Evolutionary conservation across 2,113 vertebrate genomes (phyloP).

Genomic region (Lepisosteus oculatus): DNA sequence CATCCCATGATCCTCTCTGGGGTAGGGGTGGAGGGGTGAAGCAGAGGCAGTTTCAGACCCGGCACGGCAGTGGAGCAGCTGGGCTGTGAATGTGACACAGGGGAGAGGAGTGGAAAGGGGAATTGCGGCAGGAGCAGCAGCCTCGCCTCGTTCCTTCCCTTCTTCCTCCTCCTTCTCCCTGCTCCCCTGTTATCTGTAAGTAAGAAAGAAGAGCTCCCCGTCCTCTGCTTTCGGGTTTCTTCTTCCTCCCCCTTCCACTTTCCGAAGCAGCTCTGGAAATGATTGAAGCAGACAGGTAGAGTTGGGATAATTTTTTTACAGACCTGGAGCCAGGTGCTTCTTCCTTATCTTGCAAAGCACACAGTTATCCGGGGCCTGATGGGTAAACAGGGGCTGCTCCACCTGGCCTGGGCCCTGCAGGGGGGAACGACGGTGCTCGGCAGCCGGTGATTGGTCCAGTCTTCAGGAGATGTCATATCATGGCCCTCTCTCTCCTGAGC

Average conservation of each 20-base stretch:
- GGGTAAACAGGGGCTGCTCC: neutral
- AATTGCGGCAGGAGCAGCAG: no score
- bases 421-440: constrained; percentile 38
- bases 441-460: constrained; percentile 42
- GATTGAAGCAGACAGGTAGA: no score
- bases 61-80: no score
- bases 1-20: constrained; percentile 89
- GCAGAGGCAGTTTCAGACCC: no score
- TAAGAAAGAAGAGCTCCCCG: no score
- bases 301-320: no score
- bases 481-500: constrained; percentile 39
- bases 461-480: constrained; percentile 54
- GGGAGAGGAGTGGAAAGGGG: neutral
- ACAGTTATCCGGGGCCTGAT: neutral
- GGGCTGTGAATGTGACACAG: neutral
- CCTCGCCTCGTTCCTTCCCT: no score
- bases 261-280: no score
- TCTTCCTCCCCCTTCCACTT: no score
- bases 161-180: no score
- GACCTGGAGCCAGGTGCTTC: neutral
- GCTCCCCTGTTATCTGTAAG: no score
- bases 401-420: constrained; percentile 37
- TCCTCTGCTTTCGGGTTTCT: no score
- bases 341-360: neutral
- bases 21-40: neutral